These are phyloP conservation scores for Anthopleura xanthogrammica DNA, from an alignment of 92 coral and sea anemone species.

Conservation along the genomic window DNA sequence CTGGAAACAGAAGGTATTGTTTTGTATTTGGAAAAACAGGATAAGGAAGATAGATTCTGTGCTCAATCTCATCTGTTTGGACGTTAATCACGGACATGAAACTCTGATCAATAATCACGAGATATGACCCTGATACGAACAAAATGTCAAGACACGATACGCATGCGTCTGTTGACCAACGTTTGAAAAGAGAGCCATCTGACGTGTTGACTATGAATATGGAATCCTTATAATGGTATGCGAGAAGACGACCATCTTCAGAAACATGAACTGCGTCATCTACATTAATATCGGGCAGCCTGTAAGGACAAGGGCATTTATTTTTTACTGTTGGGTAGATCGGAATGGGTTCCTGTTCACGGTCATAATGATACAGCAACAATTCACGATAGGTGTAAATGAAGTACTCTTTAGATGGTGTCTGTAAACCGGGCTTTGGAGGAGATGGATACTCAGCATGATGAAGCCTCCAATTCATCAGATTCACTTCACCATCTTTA, in stretches of 20 bases:
- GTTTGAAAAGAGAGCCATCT: neutral
- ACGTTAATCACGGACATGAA: neutral
- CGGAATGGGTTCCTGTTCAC: neutral
- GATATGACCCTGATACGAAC: neutral
- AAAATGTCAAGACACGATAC: neutral
- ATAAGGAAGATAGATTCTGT: neutral
- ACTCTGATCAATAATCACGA: neutral
- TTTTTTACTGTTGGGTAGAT: neutral
- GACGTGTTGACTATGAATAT: neutral
- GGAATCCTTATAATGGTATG: neutral
- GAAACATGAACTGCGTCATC: conserved; percentile 8
- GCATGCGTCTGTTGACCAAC: neutral
- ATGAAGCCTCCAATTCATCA: neutral
- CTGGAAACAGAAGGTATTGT: too few species aligned
- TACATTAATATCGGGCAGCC: neutral
- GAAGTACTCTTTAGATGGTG: neutral
- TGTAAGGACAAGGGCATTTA: neutral
- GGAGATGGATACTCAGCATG: neutral
- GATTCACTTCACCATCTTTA: neutral
- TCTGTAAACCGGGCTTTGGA: neutral
- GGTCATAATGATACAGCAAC: neutral
- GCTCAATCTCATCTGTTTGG: neutral
- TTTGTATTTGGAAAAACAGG: neutral
- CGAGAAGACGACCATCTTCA: neutral
- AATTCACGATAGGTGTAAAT: neutral